A percentile compares a stretch with the other conserved stretches of the same genome.
Conservation (phyloP, 2,113 vertebrate species). For the Acrocephalus kingi region DNA sequence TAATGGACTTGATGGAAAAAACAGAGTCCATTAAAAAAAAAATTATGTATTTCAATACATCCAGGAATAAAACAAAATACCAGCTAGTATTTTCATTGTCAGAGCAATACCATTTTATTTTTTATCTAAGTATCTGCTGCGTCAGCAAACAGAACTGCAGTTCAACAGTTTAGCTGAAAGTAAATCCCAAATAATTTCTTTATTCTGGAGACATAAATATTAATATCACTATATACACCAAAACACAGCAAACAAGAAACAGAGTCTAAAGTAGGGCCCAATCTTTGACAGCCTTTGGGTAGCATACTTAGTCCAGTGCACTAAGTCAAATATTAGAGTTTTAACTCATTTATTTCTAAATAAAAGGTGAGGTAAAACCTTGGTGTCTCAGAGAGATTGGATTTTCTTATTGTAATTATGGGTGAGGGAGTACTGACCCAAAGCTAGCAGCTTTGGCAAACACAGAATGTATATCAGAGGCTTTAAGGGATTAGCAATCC, state of each 20-base stretch:
- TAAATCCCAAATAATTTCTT: not conserved
- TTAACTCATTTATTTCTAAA: not conserved
- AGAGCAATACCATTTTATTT: not conserved
- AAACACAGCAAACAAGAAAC: not conserved
- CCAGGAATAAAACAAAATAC: not conserved
- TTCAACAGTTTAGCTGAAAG: not conserved
- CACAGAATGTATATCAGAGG: not conserved
- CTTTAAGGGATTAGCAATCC: not conserved
- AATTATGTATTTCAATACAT: not conserved
- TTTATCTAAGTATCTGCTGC: not conserved
- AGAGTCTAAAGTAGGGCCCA: not conserved
- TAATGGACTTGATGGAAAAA: not conserved
- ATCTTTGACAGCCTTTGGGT: not conserved
- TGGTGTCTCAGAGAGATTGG: not conserved
- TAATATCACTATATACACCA: not conserved
- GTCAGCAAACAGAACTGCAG: not conserved
- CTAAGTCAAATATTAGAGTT: not conserved
- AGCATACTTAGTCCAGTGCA: not conserved
- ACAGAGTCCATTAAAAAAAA: not conserved
- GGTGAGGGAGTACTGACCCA: not conserved
- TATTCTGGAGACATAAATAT: not conserved
- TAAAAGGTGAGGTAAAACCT: not conserved
- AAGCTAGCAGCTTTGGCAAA: not conserved
- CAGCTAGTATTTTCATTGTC: not conserved
- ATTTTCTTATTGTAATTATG: not conserved